These are phyloP conservation scores for Rotaria socialis DNA, from an alignment of 2,888 invertebrate species.

Conservation along the genomic window DNA sequence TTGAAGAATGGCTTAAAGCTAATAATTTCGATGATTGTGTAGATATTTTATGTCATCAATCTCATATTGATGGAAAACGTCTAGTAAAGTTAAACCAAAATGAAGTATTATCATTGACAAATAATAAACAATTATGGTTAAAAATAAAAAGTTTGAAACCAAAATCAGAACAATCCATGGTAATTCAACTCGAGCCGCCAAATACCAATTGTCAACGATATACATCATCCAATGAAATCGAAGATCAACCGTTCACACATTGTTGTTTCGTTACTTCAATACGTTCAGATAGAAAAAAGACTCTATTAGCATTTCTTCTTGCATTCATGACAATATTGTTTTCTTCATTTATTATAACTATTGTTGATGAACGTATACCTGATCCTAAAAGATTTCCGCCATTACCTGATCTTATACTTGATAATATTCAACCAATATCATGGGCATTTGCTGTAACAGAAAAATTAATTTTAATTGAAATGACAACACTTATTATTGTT, in stretches of 20 bases:
- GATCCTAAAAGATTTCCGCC: conserved; percentile 94
- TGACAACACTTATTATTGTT: conserved; percentile 79
- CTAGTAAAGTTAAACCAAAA: not conserved
- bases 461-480: conserved; percentile 80
- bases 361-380: conserved; percentile 94
- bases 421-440: conserved; percentile 91
- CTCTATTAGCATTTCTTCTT: conserved; percentile 2
- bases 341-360: conserved; percentile 82
- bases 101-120: conserved; percentile 1
- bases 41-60: not conserved
- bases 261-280: not conserved
- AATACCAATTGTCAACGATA: not conserved
- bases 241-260: not conserved
- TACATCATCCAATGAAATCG: not conserved
- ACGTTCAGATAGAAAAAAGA: conserved; percentile 7
- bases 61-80: not conserved
- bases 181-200: not conserved
- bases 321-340: not conserved
- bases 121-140: not conserved
- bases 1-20: not conserved
- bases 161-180: not conserved
- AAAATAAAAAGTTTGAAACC: not conserved
- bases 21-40: not conserved
- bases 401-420: conserved; percentile 91
- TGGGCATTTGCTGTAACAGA: conserved; percentile 99